phyloP scores from a whole-genome alignment of 2,888 invertebrate species.

The Xestia rhomboidea region DNA sequence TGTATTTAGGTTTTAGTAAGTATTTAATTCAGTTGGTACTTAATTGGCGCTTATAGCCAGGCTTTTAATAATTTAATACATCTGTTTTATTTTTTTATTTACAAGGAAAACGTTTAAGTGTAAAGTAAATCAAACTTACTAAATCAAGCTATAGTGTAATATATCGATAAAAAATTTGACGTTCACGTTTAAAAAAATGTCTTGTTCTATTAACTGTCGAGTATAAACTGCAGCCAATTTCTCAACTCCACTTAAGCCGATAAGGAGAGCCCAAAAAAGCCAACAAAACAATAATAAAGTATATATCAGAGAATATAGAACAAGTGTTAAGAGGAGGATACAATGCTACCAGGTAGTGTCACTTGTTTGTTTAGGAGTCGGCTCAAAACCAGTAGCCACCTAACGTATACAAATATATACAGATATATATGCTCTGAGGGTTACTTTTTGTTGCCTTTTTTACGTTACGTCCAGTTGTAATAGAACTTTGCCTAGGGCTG shows the following conservation, averaged over 20 bases:
- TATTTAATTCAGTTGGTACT: conserved; percentile 21
- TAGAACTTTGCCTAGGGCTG: conserved; percentile 82
- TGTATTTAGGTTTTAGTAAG: conserved; percentile 7
- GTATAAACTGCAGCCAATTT: conserved; percentile 29
- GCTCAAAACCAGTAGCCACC: conserved; percentile 89
- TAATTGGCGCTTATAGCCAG: conserved; percentile 18
- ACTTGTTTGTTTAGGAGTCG: conserved; percentile 89
- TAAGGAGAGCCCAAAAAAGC: conserved; percentile 36
- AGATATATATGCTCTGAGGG: conserved; percentile 78
- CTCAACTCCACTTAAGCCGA: conserved; percentile 35
- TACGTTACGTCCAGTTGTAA: conserved; percentile 84
- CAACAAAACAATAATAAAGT: conserved; percentile 70
- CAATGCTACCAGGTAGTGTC: conserved; percentile 88
- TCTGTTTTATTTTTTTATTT: conserved; percentile 7
- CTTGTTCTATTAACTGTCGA: neutral
- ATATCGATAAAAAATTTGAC: neutral
- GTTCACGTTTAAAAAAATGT: neutral
- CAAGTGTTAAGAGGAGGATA: conserved; percentile 85
- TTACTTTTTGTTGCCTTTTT: conserved; percentile 87
- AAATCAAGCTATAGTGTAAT: neutral
- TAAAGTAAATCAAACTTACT: neutral
- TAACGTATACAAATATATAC: conserved; percentile 80
- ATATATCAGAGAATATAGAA: conserved; percentile 88
- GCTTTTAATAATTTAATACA: conserved; percentile 22
- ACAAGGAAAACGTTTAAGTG: conserved; percentile 11